Conservation (phyloP, 2,797 vertebrate genomes). For the Natrix natrix region DNA sequence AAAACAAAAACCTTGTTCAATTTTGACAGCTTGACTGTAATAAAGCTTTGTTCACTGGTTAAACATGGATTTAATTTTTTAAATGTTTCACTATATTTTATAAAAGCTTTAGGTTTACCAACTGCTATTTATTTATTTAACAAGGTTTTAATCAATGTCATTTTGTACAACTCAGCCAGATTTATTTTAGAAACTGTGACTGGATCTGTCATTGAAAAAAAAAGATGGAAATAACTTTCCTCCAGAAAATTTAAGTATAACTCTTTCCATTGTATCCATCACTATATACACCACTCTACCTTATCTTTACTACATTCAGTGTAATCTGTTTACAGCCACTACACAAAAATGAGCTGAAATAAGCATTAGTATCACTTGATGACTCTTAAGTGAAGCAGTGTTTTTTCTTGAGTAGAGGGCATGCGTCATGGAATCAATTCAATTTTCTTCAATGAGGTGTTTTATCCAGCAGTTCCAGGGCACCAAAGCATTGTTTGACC, state of each 20-base stretch:
- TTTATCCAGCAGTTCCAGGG: not conserved
- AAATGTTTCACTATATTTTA: constrained; percentile 15
- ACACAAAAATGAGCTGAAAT: not conserved
- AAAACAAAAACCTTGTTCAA: not conserved
- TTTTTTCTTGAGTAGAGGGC: not conserved
- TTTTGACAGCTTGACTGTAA: not conserved
- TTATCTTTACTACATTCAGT: not conserved
- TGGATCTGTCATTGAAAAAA: not conserved
- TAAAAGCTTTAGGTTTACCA: constrained; percentile 19
- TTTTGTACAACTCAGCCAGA: not conserved
- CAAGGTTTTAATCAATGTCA: not conserved
- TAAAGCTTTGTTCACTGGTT: not conserved
- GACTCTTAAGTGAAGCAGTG: not conserved
- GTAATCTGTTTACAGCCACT: not conserved
- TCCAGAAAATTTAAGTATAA: not conserved
- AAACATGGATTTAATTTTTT: constrained; percentile 5
- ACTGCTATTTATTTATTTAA: constrained; percentile 25
- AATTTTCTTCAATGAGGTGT: not conserved
- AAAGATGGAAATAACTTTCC: not conserved
- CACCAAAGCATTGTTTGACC: not conserved
- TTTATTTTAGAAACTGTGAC: constrained; percentile 2
- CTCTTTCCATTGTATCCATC: not conserved
- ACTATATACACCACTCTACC: fast-evolving
- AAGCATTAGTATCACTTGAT: not conserved
- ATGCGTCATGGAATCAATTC: not conserved